These are phyloP conservation scores for Siphamia tubifer DNA, from an alignment of 2,113 vertebrate species.

Conservation along the genomic window DNA sequence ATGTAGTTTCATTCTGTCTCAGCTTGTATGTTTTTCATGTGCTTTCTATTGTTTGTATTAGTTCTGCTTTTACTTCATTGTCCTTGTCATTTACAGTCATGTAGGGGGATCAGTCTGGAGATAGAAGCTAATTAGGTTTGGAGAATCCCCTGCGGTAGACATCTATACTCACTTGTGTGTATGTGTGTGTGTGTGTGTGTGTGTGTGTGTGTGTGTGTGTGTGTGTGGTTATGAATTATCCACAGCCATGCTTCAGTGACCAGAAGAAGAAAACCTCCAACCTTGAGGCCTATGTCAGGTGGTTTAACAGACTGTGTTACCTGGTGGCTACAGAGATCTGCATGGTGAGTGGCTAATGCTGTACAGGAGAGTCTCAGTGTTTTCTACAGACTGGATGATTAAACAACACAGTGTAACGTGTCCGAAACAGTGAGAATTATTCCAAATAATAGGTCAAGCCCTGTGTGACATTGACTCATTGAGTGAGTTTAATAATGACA, in stretches of 20 bases:
- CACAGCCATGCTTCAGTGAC: conserved; percentile 86
- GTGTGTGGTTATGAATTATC: not conserved
- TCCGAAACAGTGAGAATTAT: not conserved
- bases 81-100: conserved; percentile 34
- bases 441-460: no score
- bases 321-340: conserved; percentile 97
- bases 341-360: conserved; percentile 83
- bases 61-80: conserved; percentile 1
- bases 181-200: not conserved
- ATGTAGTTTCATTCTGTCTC: not conserved
- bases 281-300: conserved; percentile 94
- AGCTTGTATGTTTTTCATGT: not conserved
- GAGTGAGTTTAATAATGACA: no score
- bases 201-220: not conserved
- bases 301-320: conserved; percentile 98
- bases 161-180: not conserved
- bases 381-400: no score
- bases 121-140: conserved; percentile 51
- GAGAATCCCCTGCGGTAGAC: conserved; percentile 5
- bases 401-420: not conserved
- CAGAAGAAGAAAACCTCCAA: conserved; percentile 90
- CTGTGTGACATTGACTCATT: not conserved
- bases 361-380: not conserved
- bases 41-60: conserved; percentile 10
- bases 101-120: conserved; percentile 22